Percentiles rank a stretch among this genome's conserved stretches.
Conservation (phyloP, 2,113 vertebrate species). For the Peromyscus leucopus region DNA sequence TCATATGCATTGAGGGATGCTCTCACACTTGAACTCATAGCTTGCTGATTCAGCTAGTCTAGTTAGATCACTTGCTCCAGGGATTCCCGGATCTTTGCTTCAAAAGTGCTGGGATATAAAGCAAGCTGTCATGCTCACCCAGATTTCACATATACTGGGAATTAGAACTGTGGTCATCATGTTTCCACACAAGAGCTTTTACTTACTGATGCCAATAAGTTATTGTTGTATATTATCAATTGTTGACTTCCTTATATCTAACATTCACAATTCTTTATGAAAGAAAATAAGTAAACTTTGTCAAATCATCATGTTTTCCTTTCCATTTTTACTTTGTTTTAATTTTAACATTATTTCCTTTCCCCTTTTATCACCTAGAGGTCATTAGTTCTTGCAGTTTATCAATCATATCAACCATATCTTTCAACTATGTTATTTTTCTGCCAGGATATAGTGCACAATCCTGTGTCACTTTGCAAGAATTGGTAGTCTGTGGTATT, state of each 20-base stretch:
- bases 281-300: neutral
- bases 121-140: rapidly evolving
- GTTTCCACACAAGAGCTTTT: neutral
- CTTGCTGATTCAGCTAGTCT: neutral
- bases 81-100: neutral
- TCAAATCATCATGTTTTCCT: neutral
- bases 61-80: neutral
- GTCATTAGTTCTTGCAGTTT: neutral
- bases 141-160: neutral
- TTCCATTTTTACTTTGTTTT: slow-evolving; percentile 34
- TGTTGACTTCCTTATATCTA: neutral
- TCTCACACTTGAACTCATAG: neutral
- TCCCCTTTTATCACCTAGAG: neutral
- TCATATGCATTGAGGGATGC: rapidly evolving
- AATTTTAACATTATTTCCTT: slow-evolving; percentile 31
- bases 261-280: neutral
- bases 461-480: neutral
- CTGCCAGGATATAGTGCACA: neutral
- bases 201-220: neutral
- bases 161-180: neutral
- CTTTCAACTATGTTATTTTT: neutral
- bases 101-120: too few relatives aligned
- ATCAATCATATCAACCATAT: neutral
- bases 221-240: neutral
- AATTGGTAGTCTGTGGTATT: slow-evolving; percentile 9